phyloP scores from a whole-genome alignment of 2,113 vertebrate species.

The Ciconia boyciana region DNA sequence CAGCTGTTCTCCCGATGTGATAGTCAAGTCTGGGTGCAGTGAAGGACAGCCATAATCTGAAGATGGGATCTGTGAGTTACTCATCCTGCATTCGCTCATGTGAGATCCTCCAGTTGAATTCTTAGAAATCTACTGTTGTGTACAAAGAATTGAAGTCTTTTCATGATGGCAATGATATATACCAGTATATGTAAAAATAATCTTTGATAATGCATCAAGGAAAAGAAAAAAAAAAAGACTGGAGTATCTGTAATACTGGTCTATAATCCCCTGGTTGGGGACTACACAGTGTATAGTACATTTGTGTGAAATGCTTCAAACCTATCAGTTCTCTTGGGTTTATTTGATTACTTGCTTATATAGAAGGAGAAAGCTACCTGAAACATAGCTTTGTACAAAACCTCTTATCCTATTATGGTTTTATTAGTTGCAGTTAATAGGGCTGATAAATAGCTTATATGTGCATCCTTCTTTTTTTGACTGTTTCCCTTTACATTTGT shows the following conservation, averaged over 20 bases:
- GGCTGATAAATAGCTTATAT: neutral
- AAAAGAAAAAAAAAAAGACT: neutral
- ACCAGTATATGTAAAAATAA: neutral
- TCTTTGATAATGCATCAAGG: neutral
- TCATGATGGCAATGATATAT: neutral
- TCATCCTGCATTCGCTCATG: neutral
- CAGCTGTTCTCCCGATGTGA: neutral
- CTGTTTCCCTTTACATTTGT: neutral
- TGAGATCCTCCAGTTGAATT: neutral
- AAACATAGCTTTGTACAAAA: neutral
- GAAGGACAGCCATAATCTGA: neutral
- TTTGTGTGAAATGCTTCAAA: neutral
- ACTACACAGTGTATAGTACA: neutral
- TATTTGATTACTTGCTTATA: neutral
- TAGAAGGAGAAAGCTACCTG: neutral
- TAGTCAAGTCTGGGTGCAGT: neutral
- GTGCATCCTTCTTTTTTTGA: neutral
- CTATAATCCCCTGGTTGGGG: neutral
- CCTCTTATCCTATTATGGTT: neutral
- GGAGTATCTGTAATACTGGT: neutral
- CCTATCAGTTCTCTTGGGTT: neutral
- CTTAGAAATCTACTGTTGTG: neutral
- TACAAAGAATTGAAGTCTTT: neutral
- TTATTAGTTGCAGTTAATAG: neutral
- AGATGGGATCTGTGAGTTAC: neutral